phyloP scores from a whole-genome alignment of 2,888 invertebrate species.

The Cephus sareptanus region DNA sequence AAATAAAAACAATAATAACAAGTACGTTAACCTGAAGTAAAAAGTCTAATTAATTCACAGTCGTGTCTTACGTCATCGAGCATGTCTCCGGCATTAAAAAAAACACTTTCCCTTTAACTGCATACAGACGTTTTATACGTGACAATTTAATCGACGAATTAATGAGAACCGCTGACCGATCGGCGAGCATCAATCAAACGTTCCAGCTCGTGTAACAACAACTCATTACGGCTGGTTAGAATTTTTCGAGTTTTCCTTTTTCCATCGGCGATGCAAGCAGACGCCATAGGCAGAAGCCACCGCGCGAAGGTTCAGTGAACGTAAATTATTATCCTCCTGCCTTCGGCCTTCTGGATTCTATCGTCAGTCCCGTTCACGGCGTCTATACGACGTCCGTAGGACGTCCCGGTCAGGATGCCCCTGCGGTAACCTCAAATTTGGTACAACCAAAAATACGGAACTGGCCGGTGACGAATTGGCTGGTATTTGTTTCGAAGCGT shows the following conservation, averaged over 20 bases:
- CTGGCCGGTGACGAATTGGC: background rate
- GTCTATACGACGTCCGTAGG: background rate
- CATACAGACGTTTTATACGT: slow-evolving; percentile 1
- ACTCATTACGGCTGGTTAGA: slow-evolving; percentile 17
- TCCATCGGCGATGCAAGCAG: background rate
- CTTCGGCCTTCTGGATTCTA: background rate
- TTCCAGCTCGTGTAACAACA: slow-evolving; percentile 10
- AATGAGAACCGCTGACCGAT: slow-evolving; percentile 20
- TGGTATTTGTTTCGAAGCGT: background rate
- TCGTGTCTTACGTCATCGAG: background rate
- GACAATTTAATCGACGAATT: slow-evolving; percentile 25
- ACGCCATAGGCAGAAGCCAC: background rate
- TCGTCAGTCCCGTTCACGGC: background rate
- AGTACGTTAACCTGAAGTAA: background rate
- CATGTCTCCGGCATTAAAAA: too few relatives aligned
- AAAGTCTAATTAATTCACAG: background rate
- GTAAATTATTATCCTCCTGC: background rate
- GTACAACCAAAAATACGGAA: background rate
- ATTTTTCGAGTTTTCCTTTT: slow-evolving; percentile 13
- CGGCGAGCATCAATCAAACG: slow-evolving; percentile 21
- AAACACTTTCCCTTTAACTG: background rate
- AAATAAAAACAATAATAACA: background rate
- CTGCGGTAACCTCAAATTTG: background rate
- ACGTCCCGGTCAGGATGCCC: background rate
- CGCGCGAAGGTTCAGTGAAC: background rate